Evolutionary conservation across 2,888 invertebrate genomes (phyloP).

Genomic region (Elegia similella): DNA sequence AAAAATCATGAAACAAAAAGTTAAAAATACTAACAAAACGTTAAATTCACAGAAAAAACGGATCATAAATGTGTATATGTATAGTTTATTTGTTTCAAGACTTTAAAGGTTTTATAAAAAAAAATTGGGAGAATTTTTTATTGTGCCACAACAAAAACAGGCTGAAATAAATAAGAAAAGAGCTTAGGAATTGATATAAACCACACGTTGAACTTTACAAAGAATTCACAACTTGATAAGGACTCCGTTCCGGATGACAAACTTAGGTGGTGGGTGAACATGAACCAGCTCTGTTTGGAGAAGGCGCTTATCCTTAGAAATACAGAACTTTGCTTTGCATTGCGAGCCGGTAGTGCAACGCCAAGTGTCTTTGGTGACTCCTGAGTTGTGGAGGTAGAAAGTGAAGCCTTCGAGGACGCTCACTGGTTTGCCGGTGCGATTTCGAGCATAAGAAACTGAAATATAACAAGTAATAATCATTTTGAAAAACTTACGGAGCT

Average conservation of each 20-base stretch:
- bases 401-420: neutral
- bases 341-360: slow-evolving; percentile 1
- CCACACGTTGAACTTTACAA: neutral
- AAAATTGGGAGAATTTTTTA: too few relatives aligned
- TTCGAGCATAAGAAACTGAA: neutral
- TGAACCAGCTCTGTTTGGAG: neutral
- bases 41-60: too few relatives aligned
- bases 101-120: too few relatives aligned
- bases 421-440: neutral
- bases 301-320: neutral
- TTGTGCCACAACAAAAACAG: too few relatives aligned
- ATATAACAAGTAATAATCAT: neutral
- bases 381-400: neutral
- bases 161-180: too few relatives aligned
- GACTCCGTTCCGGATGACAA: neutral
- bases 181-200: too few relatives aligned
- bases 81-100: too few relatives aligned
- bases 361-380: slow-evolving; percentile 3
- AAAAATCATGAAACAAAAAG: too few relatives aligned
- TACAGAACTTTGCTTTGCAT: neutral
- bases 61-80: too few relatives aligned
- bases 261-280: neutral
- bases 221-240: neutral
- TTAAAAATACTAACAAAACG: too few relatives aligned
- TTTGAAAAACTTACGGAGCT: too few relatives aligned